Percentiles rank a stretch among this genome's conserved stretches.
Evolutionary conservation across 2,113 vertebrate genomes (phyloP).

Genomic region (Turnix velox): DNA sequence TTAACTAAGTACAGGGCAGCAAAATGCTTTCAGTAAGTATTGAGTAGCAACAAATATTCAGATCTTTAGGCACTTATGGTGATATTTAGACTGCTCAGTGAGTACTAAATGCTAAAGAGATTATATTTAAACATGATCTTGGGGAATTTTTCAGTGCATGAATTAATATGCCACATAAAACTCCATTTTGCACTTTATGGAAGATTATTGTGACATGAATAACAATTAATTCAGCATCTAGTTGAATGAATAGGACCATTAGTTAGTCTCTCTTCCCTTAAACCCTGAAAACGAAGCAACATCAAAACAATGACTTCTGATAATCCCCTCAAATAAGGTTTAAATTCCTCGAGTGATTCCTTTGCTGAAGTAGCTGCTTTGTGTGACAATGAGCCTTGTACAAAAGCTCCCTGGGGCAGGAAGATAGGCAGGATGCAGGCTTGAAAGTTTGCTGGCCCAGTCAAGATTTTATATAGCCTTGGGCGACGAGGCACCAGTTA

Average conservation of each 20-base stretch:
- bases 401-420: conserved; percentile 36
- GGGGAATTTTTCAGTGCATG: conserved; percentile 14
- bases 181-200: neutral
- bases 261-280: neutral
- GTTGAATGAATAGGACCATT: neutral
- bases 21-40: neutral
- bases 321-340: conserved; percentile 29
- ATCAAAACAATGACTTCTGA: conserved; percentile 40
- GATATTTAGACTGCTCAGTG: neutral
- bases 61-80: neutral
- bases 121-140: neutral
- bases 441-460: conserved; percentile 35
- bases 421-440: conserved; percentile 46
- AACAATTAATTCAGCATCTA: neutral
- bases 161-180: neutral
- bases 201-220: neutral
- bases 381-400: conserved; percentile 61
- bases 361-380: conserved; percentile 39
- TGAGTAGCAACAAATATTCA: neutral
- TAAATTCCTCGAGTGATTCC: conserved; percentile 42
- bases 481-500: conserved; percentile 33
- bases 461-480: conserved; percentile 42
- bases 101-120: neutral
- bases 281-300: conserved; percentile 32
- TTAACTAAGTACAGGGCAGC: neutral